Evolutionary conservation across 1,140 invertebrate species (phyloP).

Genomic region (Rhyacophila brunnea): DNA sequence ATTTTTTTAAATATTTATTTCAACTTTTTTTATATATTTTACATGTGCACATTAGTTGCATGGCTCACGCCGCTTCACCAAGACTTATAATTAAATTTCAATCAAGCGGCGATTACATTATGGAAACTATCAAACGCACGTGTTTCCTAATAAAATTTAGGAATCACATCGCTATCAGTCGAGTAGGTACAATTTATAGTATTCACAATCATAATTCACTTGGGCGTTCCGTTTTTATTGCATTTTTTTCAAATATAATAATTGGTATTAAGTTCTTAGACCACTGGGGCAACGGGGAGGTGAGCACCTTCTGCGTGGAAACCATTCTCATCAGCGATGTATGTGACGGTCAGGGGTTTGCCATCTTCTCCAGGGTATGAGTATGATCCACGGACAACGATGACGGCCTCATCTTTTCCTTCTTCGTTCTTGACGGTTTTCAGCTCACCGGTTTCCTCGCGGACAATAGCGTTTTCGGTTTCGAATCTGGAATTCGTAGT

Average conservation of each 20-base stretch:
- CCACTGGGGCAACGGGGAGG: slow-evolving; percentile 59
- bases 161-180: slow-evolving; percentile 3
- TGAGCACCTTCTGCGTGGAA: slow-evolving; percentile 74
- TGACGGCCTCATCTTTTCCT: slow-evolving; percentile 44
- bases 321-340: slow-evolving; percentile 77
- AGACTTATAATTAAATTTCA: no score
- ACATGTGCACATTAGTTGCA: no score
- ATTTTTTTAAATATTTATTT: no score
- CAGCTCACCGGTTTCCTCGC: slow-evolving; percentile 42
- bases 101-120: neutral
- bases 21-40: no score
- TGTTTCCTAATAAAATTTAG: slow-evolving; percentile 21
- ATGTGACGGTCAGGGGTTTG: slow-evolving; percentile 64
- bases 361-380: slow-evolving; percentile 75
- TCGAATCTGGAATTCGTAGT: slow-evolving; percentile 46
- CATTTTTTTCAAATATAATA: no score
- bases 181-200: no score
- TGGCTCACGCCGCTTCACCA: no score
- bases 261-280: neutral
- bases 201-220: no score
- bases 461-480: slow-evolving; percentile 41
- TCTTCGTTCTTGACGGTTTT: slow-evolving; percentile 45
- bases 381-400: slow-evolving; percentile 40
- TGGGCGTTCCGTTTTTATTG: no score
- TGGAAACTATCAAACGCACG: neutral